phyloP scores from a whole-genome alignment of 2,797 vertebrate species.

The Adrianichthys oophorus region DNA sequence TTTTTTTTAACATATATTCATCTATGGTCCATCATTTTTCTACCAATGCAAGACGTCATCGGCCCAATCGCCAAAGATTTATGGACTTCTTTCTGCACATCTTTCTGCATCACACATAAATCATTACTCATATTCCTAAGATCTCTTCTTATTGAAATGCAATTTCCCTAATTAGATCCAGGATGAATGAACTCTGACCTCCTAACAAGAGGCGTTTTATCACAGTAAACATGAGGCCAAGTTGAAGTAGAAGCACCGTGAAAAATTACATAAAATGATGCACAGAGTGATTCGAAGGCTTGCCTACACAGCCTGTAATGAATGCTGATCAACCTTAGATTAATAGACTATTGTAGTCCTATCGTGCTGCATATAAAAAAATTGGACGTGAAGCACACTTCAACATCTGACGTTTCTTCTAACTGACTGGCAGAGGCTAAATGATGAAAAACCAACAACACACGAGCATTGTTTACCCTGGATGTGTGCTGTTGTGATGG shows the following conservation, averaged over 20 bases:
- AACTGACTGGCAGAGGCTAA: slow-evolving; percentile 31
- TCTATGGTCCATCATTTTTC: too few relatives aligned
- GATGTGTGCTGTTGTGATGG: slow-evolving; percentile 23
- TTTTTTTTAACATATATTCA: too few relatives aligned
- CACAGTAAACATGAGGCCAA: slow-evolving; percentile 21
- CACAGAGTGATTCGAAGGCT: slow-evolving; percentile 45
- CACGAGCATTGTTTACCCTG: slow-evolving; percentile 48
- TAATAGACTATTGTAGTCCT: slow-evolving; percentile 69
- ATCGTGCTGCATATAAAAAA: slow-evolving; percentile 68
- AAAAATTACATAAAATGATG: slow-evolving; percentile 50
- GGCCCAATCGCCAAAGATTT: too few relatives aligned
- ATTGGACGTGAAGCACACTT: slow-evolving; percentile 25
- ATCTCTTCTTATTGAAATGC: too few relatives aligned
- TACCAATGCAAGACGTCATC: too few relatives aligned
- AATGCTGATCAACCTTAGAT: slow-evolving; percentile 69
- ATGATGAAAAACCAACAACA: slow-evolving; percentile 34
- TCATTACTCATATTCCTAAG: too few relatives aligned
- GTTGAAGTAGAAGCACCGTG: slow-evolving; percentile 38
- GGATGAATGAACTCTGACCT: background rate
- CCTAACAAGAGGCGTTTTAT: slow-evolving; percentile 24
- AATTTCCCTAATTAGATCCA: too few relatives aligned
- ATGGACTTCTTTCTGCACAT: too few relatives aligned
- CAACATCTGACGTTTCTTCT: slow-evolving; percentile 26
- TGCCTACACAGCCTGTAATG: slow-evolving; percentile 56
- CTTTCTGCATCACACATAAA: too few relatives aligned